Base-by-base conservation (phyloP, 2,797 vertebrate genomes). In the Gymnopithys bicolor region DNA sequence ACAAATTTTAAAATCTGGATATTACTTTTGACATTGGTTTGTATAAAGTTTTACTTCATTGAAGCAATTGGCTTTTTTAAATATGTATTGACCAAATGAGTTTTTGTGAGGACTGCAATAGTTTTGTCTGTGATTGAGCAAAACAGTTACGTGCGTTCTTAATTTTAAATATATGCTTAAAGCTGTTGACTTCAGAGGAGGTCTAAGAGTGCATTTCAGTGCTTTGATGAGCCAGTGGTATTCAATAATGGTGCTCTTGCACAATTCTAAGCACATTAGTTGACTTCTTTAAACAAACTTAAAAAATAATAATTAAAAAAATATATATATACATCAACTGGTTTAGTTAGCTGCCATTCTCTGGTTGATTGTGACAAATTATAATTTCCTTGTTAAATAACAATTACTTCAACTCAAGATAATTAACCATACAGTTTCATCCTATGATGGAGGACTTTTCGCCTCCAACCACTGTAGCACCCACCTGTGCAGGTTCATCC, bases 371-470 rank as follows among this genome's bases (percentile, higher is more conserved):
- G 77, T 97, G 94, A 97, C 79, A 90, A 94, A 97, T 96, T 95
- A 74, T 94, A 67, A 94, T 96, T 96, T 91, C 75, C 89, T 91
- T 93, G 81, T 96, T 96, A 97, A 98, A 90, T 90, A 95, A 91
- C 87, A 91, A 80, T 92, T 84, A 85, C 86, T 94, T 93, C 95
- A 91, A 82, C 83, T 93, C 79, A 5, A 74, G 71, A 60, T 95
- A 97, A 96, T 98, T 97, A 97, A 91, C 93, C 15, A 10, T 80
- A 74, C 76, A n/a, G 16, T 96, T 97, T 97, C 84, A 75, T 90
- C 84, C 67, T 81, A 30, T 96, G 87, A 95, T 77, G 73, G 69
- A 97, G 53, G 52, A 74, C 78, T 85, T 96, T 85, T 68, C 80
- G 66, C 53, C 64, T 93, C 89, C 73, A 93, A 87, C 68, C 88